Evolutionary conservation across 2,113 vertebrate genomes (phyloP).

Genomic region (Todiramphus chloris): DNA sequence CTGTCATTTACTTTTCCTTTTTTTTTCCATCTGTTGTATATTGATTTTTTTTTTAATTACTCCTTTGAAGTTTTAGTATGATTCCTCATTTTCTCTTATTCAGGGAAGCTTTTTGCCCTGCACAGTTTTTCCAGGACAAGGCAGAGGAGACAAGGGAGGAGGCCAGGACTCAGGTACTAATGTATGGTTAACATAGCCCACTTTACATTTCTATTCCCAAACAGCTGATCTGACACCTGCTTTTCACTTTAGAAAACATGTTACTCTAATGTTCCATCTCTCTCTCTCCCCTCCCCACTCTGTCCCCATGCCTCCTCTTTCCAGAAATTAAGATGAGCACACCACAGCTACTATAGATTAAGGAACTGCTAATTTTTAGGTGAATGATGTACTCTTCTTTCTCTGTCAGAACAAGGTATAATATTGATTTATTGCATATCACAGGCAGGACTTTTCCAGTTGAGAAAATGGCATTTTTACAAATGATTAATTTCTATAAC

Average conservation of each 20-base stretch:
- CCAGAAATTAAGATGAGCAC: background rate
- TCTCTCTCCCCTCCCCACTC: background rate
- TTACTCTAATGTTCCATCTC: background rate
- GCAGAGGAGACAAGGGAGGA: background rate
- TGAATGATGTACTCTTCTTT: background rate
- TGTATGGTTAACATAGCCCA: background rate
- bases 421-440: background rate
- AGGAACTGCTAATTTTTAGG: background rate
- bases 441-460: background rate
- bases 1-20: constrained; percentile 33
- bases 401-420: background rate
- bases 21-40: constrained; percentile 32
- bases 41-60: constrained; percentile 5
- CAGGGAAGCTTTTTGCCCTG: background rate
- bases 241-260: background rate
- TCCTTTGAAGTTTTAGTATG: background rate
- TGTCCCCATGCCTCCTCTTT: background rate
- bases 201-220: background rate
- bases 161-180: background rate
- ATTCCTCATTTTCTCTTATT: background rate
- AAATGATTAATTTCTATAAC: background rate
- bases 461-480: background rate
- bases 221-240: background rate
- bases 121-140: background rate
- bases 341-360: background rate